Evolutionary conservation across 2,888 invertebrate species (phyloP).

Genomic region (Lucinisca nassula): DNA sequence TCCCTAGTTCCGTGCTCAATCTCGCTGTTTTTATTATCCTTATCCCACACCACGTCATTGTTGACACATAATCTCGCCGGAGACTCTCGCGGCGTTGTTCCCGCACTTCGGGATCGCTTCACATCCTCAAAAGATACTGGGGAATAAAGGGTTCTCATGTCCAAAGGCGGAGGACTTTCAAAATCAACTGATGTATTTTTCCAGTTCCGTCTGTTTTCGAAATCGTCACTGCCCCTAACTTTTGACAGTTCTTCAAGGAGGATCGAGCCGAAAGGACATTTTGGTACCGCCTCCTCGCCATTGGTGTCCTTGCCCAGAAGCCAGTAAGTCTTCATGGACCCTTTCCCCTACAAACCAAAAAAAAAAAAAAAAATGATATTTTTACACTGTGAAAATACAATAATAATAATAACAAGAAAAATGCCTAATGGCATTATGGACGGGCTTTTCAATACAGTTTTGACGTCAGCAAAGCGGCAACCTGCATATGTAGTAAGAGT

Average conservation of each 20-base stretch:
- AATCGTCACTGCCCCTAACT: constrained; percentile 25
- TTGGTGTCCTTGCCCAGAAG: constrained; percentile 64
- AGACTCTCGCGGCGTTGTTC: constrained; percentile 36
- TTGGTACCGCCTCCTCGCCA: constrained; percentile 41
- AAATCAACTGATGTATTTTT: neutral
- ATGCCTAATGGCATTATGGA: no score
- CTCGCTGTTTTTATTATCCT: neutral
- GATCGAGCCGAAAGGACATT: constrained; percentile 75
- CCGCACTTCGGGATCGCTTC: constrained; percentile 37
- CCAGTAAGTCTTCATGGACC: constrained; percentile 83
- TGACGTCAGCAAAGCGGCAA: no score
- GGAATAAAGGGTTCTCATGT: constrained; percentile 74
- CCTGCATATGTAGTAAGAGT: no score
- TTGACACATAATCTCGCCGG: constrained; percentile 1
- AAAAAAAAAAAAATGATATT: no score
- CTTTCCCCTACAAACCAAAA: constrained; percentile 83
- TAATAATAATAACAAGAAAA: no score
- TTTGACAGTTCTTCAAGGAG: constrained; percentile 73
- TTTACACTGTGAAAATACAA: no score
- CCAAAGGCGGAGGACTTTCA: constrained; percentile 6
- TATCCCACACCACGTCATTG: neutral
- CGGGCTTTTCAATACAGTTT: no score
- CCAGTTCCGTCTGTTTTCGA: constrained; percentile 6
- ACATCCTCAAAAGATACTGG: constrained; percentile 82
- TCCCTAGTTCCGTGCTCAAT: neutral